A percentile compares a stretch with the other conserved stretches of the same genome.
Conservation (phyloP, 2,888 invertebrate genomes). For the Pyrgus malvae region DNA sequence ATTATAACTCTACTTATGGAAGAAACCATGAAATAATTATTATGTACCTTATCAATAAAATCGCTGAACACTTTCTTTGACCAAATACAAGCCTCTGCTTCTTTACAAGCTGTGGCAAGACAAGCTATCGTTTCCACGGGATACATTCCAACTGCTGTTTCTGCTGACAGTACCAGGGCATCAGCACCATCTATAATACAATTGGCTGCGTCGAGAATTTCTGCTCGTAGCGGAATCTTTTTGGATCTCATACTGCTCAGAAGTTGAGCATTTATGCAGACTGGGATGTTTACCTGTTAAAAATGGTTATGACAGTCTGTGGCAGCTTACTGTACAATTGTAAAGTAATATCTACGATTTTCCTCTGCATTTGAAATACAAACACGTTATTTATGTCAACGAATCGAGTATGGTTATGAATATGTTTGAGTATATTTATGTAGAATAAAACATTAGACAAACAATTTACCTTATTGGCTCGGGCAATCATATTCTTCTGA, state of each 20-base stretch:
- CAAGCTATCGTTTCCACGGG: slow-evolving; percentile 76
- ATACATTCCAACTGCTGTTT: slow-evolving; percentile 84
- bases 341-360: no score
- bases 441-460: no score
- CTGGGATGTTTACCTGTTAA: slow-evolving; percentile 59
- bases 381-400: no score
- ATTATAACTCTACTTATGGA: no score
- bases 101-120: slow-evolving; percentile 80
- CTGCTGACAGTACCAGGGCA: slow-evolving; percentile 85
- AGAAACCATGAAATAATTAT: no score
- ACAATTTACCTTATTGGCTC: slow-evolving; percentile 72
- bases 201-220: slow-evolving; percentile 86
- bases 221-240: slow-evolving; percentile 76
- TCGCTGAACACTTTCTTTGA: slow-evolving; percentile 66
- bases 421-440: no score
- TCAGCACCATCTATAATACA: slow-evolving; percentile 89
- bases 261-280: slow-evolving; percentile 58
- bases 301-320: slow-evolving; percentile 4
- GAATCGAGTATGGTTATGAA: no score
- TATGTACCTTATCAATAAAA: slow-evolving; percentile 60
- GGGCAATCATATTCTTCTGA: slow-evolving; percentile 78
- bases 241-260: slow-evolving; percentile 61
- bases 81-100: slow-evolving; percentile 88
- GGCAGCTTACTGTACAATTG: no score
- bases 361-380: no score